Base-by-base conservation (phyloP, 2,888 invertebrate species). In the Callyntrura guangdongensis region DNA sequence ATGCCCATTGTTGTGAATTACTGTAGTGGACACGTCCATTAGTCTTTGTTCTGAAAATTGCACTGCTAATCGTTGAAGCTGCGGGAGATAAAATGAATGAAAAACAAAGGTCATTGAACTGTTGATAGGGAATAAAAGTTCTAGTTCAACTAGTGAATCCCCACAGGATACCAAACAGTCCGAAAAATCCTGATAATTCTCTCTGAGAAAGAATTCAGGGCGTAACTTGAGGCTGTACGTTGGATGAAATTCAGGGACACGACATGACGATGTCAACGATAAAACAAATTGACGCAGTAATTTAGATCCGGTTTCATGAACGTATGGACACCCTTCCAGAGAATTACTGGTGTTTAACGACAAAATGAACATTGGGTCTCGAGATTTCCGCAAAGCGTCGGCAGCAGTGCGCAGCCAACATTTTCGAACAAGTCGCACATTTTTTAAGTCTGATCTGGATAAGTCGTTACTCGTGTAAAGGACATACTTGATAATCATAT, bases 51-150 rank as follows among this genome's bases (percentile, higher is more conserved):
- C 85, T 17, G 85, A 85, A 64, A 86, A 86, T 14, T 74, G 74
- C 0, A 86, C 77, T 12, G 86, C 11, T 0, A 86, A n/a, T 6
- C 56, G 72, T n/a, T 74, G 53, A 8, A 86, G 27, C n/a, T 64
- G 49, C 4, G 86, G 86, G 5, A 86, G 47, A 11, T 14, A 59
- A 25, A 86, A 77, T 1, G 74, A 22, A n/a, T 74, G 86, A 49
- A 86, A 86, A n/a, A 77, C 61, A 49, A 86, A 86, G 0, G 86
- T 86, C 86, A 86, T 86, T 9, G 77, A 61, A 22, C 86, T 86
- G 49, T 77, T 86, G 5, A 77, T 12, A 5, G 86, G 86, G n/a
- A 86, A 86, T 9, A 47, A 77, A n/a, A 86, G 77, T 14, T 69
- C 25, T 11, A 86, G 22, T 0, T 74, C 47, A 9, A 86, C 9